A percentile compares a stretch with the other conserved stretches of the same genome.
Conservation (phyloP, 1,140 invertebrate genomes). For the Micrasema longulum region DNA sequence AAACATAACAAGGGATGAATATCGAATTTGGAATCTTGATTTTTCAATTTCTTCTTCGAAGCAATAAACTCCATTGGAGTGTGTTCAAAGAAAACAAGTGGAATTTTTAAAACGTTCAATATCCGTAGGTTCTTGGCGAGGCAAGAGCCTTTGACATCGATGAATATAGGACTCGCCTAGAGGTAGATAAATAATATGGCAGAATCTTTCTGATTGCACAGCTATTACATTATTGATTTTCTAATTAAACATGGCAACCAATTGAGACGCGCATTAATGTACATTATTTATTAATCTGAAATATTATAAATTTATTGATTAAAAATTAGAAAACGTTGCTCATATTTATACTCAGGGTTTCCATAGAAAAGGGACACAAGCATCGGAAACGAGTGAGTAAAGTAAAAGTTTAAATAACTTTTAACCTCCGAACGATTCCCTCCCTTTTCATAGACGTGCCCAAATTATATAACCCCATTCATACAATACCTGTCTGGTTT, state of each 20-base stretch:
- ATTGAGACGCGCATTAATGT: too few species aligned
- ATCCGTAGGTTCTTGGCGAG: not conserved
- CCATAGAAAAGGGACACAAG: slow-evolving; percentile 13
- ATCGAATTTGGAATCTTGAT: not conserved
- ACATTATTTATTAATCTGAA: too few species aligned
- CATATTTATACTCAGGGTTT: too few species aligned
- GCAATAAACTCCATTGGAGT: not conserved
- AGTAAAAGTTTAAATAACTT: slow-evolving; percentile 54
- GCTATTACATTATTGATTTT: too few species aligned
- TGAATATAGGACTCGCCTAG: too few species aligned
- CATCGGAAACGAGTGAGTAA: slow-evolving; percentile 42
- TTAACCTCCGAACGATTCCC: slow-evolving; percentile 41
- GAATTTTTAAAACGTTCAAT: not conserved
- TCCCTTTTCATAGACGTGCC: slow-evolving; percentile 42
- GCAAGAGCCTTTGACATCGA: not conserved
- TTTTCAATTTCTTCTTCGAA: not conserved
- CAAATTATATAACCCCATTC: slow-evolving; percentile 41
- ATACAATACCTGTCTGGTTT: slow-evolving; percentile 51
- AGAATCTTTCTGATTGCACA: too few species aligned
- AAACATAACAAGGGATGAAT: slow-evolving; percentile 16
- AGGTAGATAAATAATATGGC: too few species aligned
- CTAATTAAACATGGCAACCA: too few species aligned
- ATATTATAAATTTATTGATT: too few species aligned
- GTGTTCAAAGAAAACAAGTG: not conserved
- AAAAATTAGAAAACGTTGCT: too few species aligned